Evolutionary conservation across 2,113 vertebrate genomes (phyloP).

Genomic region (Madoqua kirkii): DNA sequence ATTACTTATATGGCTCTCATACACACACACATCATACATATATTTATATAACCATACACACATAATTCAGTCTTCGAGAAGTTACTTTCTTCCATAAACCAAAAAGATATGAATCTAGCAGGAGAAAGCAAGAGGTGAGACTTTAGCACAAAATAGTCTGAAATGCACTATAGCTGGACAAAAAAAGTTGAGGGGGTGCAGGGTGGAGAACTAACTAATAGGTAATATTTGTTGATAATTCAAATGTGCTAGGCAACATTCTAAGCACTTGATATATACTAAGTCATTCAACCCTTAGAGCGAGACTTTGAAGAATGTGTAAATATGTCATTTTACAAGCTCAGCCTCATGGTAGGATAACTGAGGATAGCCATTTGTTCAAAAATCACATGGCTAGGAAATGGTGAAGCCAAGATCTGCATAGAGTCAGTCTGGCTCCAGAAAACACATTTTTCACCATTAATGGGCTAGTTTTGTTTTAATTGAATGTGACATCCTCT

Average conservation of each 20-base stretch:
- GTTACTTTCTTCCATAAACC: not conserved
- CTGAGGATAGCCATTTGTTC: not conserved
- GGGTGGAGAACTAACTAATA: not conserved
- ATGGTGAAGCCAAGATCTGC: not conserved
- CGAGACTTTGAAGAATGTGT: not conserved
- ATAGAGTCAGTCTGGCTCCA: not conserved
- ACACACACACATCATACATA: not conserved
- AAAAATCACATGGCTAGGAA: not conserved
- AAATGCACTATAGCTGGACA: not conserved
- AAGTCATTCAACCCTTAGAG: not conserved
- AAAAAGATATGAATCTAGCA: not conserved
- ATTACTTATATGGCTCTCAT: not conserved
- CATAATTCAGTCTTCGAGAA: not conserved
- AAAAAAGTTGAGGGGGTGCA: accelerated
- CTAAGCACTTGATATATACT: not conserved
- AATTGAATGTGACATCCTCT: not conserved
- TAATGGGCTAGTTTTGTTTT: not conserved
- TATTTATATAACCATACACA: not conserved
- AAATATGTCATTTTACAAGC: not conserved
- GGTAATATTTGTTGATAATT: not conserved
- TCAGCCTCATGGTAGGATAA: not conserved
- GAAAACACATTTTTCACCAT: not conserved
- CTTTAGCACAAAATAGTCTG: not conserved
- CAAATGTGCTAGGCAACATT: not conserved
- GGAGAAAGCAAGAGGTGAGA: not conserved